A percentile compares a stretch with the other conserved stretches of the same genome.
phyloP scores from a whole-genome alignment of 2,888 invertebrate genomes.

The Allygus modestus region DNA sequence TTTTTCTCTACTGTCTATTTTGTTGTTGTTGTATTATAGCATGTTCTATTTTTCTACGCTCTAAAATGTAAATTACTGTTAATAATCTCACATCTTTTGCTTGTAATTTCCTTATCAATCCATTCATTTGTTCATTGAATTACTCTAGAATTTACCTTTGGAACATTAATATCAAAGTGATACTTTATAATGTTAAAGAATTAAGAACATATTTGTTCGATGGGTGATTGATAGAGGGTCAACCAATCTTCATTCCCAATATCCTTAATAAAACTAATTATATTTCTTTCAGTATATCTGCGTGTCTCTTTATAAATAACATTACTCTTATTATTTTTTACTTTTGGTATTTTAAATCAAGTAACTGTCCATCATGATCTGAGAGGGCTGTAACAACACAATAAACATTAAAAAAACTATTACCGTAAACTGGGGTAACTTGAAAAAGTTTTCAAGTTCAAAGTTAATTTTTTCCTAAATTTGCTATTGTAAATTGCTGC shows the following conservation, averaged over 20 bases:
- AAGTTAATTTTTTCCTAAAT: no score
- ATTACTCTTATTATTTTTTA: not conserved
- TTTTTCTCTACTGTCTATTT: not conserved
- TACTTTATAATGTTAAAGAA: not conserved
- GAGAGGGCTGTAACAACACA: not conserved
- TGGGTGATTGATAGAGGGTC: not conserved
- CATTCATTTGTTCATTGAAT: no score
- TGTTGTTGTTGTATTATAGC: no score
- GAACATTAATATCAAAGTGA: slow-evolving; percentile 1
- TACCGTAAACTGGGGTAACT: no score
- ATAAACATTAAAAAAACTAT: not conserved
- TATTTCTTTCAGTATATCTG: not conserved
- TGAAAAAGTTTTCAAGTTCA: no score
- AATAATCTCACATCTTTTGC: no score
- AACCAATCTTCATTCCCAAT: slow-evolving; percentile 11
- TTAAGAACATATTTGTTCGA: not conserved
- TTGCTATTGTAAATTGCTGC: no score
- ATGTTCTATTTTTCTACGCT: no score
- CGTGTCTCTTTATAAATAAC: not conserved
- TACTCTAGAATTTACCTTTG: not conserved
- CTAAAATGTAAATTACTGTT: no score
- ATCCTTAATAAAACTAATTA: not conserved
- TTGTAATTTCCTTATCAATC: no score
- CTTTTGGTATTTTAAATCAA: not conserved
- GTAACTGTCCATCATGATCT: not conserved